phyloP scores from a whole-genome alignment of 2,797 vertebrate genomes.

The Phrynocephalus forsythii region DNA sequence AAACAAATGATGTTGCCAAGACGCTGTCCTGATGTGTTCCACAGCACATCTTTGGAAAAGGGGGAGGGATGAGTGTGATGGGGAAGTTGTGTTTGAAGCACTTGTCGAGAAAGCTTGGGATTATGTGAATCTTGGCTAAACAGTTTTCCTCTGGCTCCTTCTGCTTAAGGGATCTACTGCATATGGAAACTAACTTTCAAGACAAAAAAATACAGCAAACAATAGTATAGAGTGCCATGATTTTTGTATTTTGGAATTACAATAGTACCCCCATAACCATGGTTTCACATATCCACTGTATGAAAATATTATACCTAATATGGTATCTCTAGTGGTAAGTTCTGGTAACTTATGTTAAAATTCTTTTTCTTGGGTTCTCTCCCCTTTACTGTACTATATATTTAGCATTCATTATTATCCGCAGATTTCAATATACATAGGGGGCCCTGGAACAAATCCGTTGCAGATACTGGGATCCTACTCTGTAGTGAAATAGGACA shows the following conservation, averaged over 20 bases:
- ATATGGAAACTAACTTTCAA: not conserved
- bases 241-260: not conserved
- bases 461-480: no score
- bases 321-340: no score
- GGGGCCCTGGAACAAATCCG: no score
- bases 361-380: no score
- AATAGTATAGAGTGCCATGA: not conserved
- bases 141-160: no score
- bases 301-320: no score
- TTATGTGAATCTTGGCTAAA: constrained; percentile 3
- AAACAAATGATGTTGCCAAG: constrained; percentile 35
- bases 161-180: not conserved
- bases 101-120: constrained; percentile 35
- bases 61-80: not conserved
- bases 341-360: no score
- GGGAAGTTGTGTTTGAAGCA: not conserved
- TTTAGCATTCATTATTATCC: no score
- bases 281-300: no score
- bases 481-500: not conserved
- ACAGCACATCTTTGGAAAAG: not conserved
- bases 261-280: no score
- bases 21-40: constrained; percentile 22
- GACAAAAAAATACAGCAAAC: not conserved
- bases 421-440: no score
- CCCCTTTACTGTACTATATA: no score